Percentiles rank a stretch among this genome's conserved stretches.
These are phyloP conservation scores for Ambastaia sidthimunki DNA, from an alignment of 2,797 vertebrate genomes.

Conservation along the genomic window DNA sequence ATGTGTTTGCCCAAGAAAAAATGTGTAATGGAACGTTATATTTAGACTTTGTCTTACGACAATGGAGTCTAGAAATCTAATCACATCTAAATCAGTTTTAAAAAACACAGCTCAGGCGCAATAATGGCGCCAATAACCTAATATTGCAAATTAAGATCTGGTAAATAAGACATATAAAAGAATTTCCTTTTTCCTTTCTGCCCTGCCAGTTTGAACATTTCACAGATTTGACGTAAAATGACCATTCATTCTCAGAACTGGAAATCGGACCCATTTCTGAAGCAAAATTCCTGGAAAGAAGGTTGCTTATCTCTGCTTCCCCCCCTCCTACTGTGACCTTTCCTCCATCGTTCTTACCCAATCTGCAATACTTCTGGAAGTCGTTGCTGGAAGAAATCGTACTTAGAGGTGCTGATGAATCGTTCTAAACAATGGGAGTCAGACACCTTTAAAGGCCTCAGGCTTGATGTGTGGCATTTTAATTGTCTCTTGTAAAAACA, in stretches of 20 bases:
- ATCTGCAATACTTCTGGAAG: conserved; percentile 49
- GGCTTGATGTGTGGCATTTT: conserved; percentile 57
- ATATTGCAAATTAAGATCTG: conserved; percentile 14
- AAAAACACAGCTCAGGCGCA: conserved; percentile 8
- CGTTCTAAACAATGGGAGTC: conserved; percentile 51
- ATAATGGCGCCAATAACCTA: conserved; percentile 6
- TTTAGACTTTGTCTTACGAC: neutral
- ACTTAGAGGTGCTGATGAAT: conserved; percentile 41
- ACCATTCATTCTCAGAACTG: conserved; percentile 28
- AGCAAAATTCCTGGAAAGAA: conserved; percentile 50
- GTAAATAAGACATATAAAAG: conserved; percentile 6
- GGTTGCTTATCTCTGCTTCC: conserved; percentile 51
- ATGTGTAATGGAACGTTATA: neutral
- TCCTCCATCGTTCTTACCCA: conserved; percentile 56
- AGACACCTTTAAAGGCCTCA: conserved; percentile 47
- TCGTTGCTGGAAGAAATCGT: conserved; percentile 52
- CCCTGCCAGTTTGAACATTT: conserved; percentile 33
- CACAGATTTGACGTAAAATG: conserved; percentile 25
- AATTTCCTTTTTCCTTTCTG: conserved; percentile 10
- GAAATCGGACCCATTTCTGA: conserved; percentile 25
- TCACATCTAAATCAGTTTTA: neutral
- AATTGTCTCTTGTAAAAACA: conserved; percentile 62
- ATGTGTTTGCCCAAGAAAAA: neutral
- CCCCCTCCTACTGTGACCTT: conserved; percentile 53
- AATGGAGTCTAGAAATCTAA: neutral